Conservation (phyloP, 64 coral and sea anemone genomes). For the Pocillopora damicornis region DNA sequence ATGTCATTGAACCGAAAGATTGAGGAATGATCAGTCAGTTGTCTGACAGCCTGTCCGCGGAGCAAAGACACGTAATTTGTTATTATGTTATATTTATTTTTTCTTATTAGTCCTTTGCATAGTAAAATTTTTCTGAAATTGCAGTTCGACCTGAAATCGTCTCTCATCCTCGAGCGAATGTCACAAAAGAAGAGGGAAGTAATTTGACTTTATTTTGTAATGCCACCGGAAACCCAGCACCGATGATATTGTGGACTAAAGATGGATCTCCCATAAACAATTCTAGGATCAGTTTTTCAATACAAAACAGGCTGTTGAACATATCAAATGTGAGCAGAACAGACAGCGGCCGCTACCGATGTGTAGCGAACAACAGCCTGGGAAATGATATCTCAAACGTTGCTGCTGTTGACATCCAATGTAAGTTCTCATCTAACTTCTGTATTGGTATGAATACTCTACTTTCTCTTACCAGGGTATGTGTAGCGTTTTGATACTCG, state of each 20-base stretch:
- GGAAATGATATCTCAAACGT: neutral
- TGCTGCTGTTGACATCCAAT: neutral
- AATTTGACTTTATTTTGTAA: slow-evolving; percentile 11
- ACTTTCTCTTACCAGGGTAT: no score
- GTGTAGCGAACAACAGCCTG: neutral
- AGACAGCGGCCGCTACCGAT: neutral
- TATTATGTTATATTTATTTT: neutral
- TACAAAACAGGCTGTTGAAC: neutral
- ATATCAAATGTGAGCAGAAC: neutral
- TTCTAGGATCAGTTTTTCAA: neutral
- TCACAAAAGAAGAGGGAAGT: neutral
- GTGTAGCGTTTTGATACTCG: no score
- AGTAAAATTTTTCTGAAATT: neutral
- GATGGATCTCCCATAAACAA: neutral
- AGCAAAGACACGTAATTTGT: no score
- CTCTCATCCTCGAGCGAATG: neutral
- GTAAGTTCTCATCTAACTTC: neutral
- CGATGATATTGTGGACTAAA: neutral
- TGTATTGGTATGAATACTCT: neutral
- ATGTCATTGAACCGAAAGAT: no score
- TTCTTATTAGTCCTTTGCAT: neutral
- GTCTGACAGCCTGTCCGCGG: no score
- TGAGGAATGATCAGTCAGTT: no score
- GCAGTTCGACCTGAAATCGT: neutral
- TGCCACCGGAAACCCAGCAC: neutral